phyloP scores from a whole-genome alignment of 2,797 vertebrate genomes.

The Denticeps clupeoides region DNA sequence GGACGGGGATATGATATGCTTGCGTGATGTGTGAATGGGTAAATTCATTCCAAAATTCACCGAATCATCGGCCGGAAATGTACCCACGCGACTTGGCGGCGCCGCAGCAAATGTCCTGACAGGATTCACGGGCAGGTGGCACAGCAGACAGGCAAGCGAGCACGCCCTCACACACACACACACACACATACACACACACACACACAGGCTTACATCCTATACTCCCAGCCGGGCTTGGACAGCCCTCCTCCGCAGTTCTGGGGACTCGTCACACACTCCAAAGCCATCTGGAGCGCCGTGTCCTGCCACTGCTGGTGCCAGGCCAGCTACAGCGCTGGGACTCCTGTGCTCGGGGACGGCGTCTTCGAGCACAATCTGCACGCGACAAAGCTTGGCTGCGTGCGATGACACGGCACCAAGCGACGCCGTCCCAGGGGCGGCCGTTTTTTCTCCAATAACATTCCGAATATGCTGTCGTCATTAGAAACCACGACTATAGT shows the following conservation, averaged over 20 bases:
- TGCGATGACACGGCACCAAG: no score
- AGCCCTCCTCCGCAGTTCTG: constrained; percentile 52
- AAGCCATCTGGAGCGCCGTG: constrained; percentile 63
- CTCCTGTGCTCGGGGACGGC: constrained; percentile 42
- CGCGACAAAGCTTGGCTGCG: constrained; percentile 50
- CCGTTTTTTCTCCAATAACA: no score
- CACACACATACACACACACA: constrained; percentile 14
- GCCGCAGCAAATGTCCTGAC: no score
- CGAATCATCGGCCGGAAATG: no score
- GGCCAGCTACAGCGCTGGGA: constrained; percentile 44
- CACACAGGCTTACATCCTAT: constrained; percentile 27
- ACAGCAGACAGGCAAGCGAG: constrained; percentile 23
- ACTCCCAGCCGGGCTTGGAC: constrained; percentile 56
- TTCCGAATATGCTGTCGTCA: no score
- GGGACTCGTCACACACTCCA: constrained; percentile 26
- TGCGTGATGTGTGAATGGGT: no score
- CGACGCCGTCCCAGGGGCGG: no score
- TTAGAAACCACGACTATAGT: constrained; percentile 48
- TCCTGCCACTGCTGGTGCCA: constrained; percentile 48
- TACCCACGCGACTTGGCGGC: no score
- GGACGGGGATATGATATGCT: no score
- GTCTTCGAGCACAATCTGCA: constrained; percentile 50
- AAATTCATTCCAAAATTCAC: no score
- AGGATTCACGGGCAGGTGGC: no score
- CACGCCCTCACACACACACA: constrained; percentile 10